A percentile compares a stretch with the other conserved stretches of the same genome.
Conservation (phyloP, 2,888 invertebrate species). For the Macaria notata region DNA sequence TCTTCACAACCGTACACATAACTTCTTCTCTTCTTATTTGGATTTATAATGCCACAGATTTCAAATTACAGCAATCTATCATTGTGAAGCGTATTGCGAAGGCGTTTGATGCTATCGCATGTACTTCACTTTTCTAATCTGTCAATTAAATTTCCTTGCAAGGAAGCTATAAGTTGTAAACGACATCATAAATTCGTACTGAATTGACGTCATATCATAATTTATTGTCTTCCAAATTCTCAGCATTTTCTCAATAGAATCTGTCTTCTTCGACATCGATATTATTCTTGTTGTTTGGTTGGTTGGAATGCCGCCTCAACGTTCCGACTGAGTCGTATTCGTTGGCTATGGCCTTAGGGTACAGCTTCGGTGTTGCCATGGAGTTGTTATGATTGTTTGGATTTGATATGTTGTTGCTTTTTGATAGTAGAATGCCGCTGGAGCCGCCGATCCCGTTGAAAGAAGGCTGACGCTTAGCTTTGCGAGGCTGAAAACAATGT, state of each 20-base stretch:
- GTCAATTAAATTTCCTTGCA: too few species aligned
- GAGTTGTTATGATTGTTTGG: constrained; percentile 84
- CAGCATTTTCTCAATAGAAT: constrained; percentile 75
- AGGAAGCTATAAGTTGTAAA: too few species aligned
- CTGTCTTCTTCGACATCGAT: constrained; percentile 85
- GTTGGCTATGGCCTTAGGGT: constrained; percentile 86
- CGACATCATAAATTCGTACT: too few species aligned
- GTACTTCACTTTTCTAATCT: too few species aligned
- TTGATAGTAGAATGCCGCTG: constrained; percentile 80
- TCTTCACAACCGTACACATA: neutral
- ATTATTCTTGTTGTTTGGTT: constrained; percentile 84
- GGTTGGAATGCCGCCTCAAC: constrained; percentile 88
- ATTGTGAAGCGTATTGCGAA: too few species aligned
- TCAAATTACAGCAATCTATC: neutral
- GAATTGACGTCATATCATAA: too few species aligned
- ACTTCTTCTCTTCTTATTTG: neutral
- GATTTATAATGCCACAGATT: neutral
- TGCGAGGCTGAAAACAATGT: constrained; percentile 59
- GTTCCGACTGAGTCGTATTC: constrained; percentile 90
- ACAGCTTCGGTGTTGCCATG: constrained; percentile 84
- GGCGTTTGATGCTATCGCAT: too few species aligned
- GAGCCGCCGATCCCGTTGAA: constrained; percentile 82
- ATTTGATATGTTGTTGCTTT: constrained; percentile 82
- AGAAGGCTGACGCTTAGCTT: constrained; percentile 86
- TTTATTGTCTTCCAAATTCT: too few species aligned